Base-by-base conservation (phyloP, 2,113 vertebrate genomes). In the Gymnorhina tibicen region DNA sequence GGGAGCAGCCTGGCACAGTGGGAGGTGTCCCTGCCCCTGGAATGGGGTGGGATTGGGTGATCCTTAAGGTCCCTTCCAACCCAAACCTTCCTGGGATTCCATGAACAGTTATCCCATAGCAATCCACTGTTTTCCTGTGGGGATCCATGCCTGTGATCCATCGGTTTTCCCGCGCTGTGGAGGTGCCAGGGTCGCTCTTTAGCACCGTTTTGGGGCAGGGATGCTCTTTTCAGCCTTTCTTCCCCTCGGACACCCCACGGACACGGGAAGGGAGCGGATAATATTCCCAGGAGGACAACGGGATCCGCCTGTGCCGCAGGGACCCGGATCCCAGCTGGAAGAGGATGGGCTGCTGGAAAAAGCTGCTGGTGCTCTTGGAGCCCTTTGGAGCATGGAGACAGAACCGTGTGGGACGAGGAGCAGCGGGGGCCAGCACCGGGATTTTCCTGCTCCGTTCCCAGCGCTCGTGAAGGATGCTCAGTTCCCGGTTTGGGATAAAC, bases 401-500 rank as follows among this genome's bases (percentile, higher is more conserved):
- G 32, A 50, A 39, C 19, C 7, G 2, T 13, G 9, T 26, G 33
- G 85, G 56, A 82, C 2, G 10, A 26, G 28, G 28, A 68, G 3
- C 32, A 16, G 20, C 13, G n/a, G 66, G 18, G 35, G 11, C 26
- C 13, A 39, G 6, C 0, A 0, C 4, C 16, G 44, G 39, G 41
- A 30, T 70, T 75, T 84, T 70, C 28, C 46, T 46, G 28, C 50
- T 79, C 2, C 1, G 7, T 75, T 91, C 33, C 21, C 33, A 60
- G 24, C 9, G 17, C 18, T 58, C 75, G 32, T 8, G 60, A 69
- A 44, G 22, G 28, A 18, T 23, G 46, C 47, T 44, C 39, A 44
- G 17, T 28, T 72, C 50, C 8, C 17, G 22, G 13, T 5, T 58
- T 18, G 27, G 17, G 7, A 64, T 37, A 76, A 35, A 20, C 47